A percentile compares a stretch with the other conserved stretches of the same genome.
phyloP scores from a whole-genome alignment of 1,140 invertebrate genomes.

The Drosophila ficusphila region DNA sequence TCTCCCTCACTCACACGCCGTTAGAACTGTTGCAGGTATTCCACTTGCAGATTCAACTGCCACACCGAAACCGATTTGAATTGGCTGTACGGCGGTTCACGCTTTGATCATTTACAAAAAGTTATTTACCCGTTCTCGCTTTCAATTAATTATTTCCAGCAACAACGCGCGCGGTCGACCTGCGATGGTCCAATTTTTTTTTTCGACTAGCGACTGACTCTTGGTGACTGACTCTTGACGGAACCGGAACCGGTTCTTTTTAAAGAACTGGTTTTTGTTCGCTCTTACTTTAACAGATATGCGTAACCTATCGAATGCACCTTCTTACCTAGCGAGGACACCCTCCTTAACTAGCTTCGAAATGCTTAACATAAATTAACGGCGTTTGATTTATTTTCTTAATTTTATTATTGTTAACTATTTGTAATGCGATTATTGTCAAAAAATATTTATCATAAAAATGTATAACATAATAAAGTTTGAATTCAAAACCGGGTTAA shows the following conservation, averaged over 20 bases:
- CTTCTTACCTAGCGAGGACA: too few species aligned
- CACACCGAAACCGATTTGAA: constrained; percentile 2
- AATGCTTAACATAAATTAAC: too few species aligned
- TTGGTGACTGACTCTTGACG: too few species aligned
- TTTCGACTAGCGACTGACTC: too few species aligned
- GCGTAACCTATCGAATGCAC: too few species aligned
- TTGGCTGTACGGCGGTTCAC: constrained; percentile 1
- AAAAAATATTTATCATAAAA: background rate
- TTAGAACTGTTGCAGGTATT: constrained; percentile 29
- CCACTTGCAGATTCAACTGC: constrained; percentile 1
- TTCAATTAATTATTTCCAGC: constrained; percentile 49
- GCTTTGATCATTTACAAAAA: constrained; percentile 21
- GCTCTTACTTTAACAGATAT: too few species aligned
- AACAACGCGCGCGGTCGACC: constrained; percentile 15
- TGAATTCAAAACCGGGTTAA: background rate
- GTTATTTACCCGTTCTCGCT: constrained; percentile 52
- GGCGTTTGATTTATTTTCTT: too few species aligned
- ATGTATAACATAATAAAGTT: constrained; percentile 6
- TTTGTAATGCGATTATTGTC: background rate
- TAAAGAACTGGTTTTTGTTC: too few species aligned
- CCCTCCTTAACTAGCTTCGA: too few species aligned
- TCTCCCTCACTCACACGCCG: constrained; percentile 28
- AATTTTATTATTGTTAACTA: too few species aligned
- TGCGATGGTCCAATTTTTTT: too few species aligned
- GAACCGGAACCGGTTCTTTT: too few species aligned